These are phyloP conservation scores for Nomada goodeniana DNA, from an alignment of 2,888 invertebrate species.

Conservation along the genomic window DNA sequence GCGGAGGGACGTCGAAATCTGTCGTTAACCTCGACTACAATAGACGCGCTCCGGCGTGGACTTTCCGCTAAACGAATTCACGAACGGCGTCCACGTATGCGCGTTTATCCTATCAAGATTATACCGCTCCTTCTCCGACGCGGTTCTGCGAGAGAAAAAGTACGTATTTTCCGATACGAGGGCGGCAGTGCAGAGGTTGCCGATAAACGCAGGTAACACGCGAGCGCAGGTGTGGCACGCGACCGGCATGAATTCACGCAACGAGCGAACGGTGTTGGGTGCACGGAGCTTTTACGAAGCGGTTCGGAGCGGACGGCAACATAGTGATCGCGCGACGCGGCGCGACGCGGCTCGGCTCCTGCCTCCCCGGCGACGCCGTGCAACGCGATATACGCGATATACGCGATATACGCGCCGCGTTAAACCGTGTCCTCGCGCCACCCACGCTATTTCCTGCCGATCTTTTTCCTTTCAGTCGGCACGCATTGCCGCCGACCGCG, in stretches of 20 bases:
- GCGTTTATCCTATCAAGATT: too few species aligned
- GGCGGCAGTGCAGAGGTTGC: background rate
- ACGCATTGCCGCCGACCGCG: background rate
- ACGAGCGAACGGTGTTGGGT: background rate
- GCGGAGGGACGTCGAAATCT: background rate
- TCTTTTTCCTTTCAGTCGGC: slow-evolving; percentile 11
- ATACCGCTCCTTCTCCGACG: background rate
- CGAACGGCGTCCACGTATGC: too few species aligned
- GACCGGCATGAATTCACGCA: slow-evolving; percentile 51
- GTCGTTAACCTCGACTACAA: background rate
- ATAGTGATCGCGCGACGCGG: slow-evolving; percentile 39
- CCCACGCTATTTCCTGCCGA: slow-evolving; percentile 33
- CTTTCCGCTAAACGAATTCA: too few species aligned
- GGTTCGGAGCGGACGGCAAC: slow-evolving; percentile 34
- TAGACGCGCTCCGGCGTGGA: background rate
- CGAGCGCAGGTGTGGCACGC: slow-evolving; percentile 61
- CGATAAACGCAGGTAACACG: slow-evolving; percentile 44
- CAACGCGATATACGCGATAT: slow-evolving; percentile 53
- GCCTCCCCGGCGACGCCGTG: slow-evolving; percentile 39
- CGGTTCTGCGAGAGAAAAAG: background rate
- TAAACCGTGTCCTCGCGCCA: slow-evolving; percentile 54
- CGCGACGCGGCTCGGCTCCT: too few species aligned
- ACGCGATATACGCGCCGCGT: slow-evolving; percentile 49
- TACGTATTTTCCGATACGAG: slow-evolving; percentile 11
- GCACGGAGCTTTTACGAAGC: background rate